Evolutionary conservation across 2,797 vertebrate species (phyloP).

Genomic region (Schizopygopsis pylzovi): DNA sequence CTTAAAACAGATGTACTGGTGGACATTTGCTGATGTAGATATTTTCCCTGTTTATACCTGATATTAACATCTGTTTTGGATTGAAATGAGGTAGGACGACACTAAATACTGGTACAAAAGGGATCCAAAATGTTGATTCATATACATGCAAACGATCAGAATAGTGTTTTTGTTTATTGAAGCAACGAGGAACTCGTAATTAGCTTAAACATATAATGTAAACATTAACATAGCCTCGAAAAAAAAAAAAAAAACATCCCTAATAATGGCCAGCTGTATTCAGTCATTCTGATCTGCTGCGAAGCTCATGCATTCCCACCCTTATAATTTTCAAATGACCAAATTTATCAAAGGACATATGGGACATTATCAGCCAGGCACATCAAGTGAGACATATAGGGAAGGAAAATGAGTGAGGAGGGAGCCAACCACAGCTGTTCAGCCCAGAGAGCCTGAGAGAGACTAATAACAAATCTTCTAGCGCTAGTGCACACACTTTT

Average conservation of each 20-base stretch:
- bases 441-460: constrained; percentile 9
- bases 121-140: not conserved
- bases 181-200: not conserved
- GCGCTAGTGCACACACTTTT: not conserved
- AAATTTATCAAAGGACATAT: constrained; percentile 66
- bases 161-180: not conserved
- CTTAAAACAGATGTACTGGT: not conserved
- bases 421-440: constrained; percentile 48
- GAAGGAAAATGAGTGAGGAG: constrained; percentile 60
- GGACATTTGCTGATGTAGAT: constrained; percentile 12
- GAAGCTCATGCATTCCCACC: not conserved
- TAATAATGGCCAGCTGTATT: not conserved
- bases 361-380: constrained; percentile 64
- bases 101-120: not conserved
- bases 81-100: not conserved
- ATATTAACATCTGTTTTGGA: not conserved
- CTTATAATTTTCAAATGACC: constrained; percentile 58
- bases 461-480: constrained; percentile 36
- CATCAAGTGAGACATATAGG: constrained; percentile 65
- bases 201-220: not conserved
- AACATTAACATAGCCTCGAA: not conserved
- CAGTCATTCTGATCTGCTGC: constrained; percentile 19
- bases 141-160: not conserved
- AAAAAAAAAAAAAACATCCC: not conserved
- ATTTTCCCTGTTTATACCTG: not conserved